phyloP scores from a whole-genome alignment of 2,113 vertebrate genomes.

The Melanotaenia duboulayi region DNA sequence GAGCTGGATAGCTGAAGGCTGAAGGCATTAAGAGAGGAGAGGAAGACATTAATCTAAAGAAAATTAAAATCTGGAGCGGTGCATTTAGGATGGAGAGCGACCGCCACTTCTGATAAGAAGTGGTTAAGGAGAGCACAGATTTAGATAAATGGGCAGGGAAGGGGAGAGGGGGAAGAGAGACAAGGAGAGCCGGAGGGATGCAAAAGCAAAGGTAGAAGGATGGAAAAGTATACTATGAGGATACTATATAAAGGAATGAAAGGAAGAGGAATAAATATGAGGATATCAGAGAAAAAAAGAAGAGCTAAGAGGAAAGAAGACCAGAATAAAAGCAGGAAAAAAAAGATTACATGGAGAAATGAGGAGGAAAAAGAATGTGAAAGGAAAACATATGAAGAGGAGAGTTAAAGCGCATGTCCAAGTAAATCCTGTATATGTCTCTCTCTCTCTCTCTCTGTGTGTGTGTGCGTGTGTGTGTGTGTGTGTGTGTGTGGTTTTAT shows the following conservation, averaged over 20 bases:
- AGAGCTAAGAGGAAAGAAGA: background rate
- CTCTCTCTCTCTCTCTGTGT: no score
- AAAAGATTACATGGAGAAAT: background rate
- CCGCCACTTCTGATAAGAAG: conserved; percentile 98
- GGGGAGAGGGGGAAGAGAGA: conserved; percentile 16
- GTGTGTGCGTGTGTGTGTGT: no score
- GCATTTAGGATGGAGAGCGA: conserved; percentile 95
- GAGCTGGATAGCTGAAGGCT: conserved; percentile 88
- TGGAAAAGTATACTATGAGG: conserved; percentile 21
- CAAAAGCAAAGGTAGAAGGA: conserved; percentile 20
- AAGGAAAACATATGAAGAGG: background rate
- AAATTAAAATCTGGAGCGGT: conserved; percentile 96
- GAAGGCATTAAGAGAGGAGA: conserved; percentile 87
- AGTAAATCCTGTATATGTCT: conserved; percentile 3
- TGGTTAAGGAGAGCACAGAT: conserved; percentile 95
- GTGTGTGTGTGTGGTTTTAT: conserved; percentile 69
- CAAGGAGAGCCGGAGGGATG: conserved; percentile 20
- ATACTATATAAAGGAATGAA: background rate
- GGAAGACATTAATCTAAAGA: conserved; percentile 97
- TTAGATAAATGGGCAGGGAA: conserved; percentile 92
- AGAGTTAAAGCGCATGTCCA: background rate
- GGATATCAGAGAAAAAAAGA: background rate
- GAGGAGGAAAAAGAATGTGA: background rate
- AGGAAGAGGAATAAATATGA: background rate
- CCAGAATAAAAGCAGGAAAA: background rate